Evolutionary conservation across 2,888 invertebrate genomes (phyloP), one percentile per base, ranked within the genome.

Genomic region (Carcina quercana): DNA sequence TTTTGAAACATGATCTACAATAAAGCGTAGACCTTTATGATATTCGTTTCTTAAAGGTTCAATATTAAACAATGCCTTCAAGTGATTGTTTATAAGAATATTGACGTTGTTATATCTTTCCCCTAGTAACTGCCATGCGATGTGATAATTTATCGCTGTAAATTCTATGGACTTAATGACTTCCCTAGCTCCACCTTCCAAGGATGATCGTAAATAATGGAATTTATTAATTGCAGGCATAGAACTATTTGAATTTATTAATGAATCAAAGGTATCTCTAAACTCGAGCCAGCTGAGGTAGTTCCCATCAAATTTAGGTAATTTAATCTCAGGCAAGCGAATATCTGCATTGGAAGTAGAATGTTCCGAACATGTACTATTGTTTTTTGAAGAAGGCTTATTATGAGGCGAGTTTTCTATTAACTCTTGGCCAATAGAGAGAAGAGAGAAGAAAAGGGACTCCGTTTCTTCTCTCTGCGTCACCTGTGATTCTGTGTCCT

Each of bases 181-280:
- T 5, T 11, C 13, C 8, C 20, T 20, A 2, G 32, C 26, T 3
- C 14, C 12, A 5, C 32, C 32, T 4, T 19, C 11, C 6, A 32
- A 11, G 4, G 13, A 26, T 3, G 32, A n/a, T 3, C 13, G 10
- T 21, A 32, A 12, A 11, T 32, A 32, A 14, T 32, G 32, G 14
- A 32, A 32, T 21, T 32, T 32, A 6, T 32, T 17, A 17, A 5
- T 17, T 17, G n/a, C n/a, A n/a, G n/a, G n/a, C n/a, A n/a, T n/a
- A n/a, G 5, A 17, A 5, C 17, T 17, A 17, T 5, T 17, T 7
- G 4, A 5, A 7, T 4, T 5, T 17, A 5, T 17, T 17, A 7
- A 17, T 17, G 17, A 17, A 17, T 17, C 17, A 17, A 5, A 7
- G 17, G 7, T 17, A 17, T 17, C n/a, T n/a, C n/a, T n/a, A n/a